Evolutionary conservation across 1,140 invertebrate species (phyloP).

Genomic region (Diabrotica undecimpunctata): DNA sequence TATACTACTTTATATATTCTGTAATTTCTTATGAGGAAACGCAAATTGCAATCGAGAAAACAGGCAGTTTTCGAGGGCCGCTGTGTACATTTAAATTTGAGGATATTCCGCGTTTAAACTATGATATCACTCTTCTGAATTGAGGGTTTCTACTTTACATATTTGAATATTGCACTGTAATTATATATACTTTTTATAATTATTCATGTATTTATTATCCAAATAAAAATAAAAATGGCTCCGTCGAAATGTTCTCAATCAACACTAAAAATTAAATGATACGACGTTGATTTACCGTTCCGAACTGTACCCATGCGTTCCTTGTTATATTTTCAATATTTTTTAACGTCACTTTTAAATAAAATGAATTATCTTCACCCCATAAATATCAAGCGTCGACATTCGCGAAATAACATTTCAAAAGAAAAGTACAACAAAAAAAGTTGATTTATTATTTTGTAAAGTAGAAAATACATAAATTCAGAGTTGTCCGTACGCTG

Average conservation of each 20-base stretch:
- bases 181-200: no score
- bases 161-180: no score
- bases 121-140: no score
- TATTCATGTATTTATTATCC: no score
- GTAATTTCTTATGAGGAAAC: no score
- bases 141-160: no score
- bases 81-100: no score
- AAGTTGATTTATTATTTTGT: conserved; percentile 21
- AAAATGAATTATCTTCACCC: conserved; percentile 16
- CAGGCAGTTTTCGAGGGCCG: no score
- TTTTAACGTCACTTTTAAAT: conserved; percentile 18
- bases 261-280: neutral
- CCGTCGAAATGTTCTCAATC: neutral
- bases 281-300: neutral
- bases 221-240: no score
- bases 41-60: no score
- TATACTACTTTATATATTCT: no score
- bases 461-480: conserved; percentile 19
- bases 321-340: conserved; percentile 12
- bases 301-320: neutral
- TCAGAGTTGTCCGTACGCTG: conserved; percentile 5
- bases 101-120: no score
- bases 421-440: conserved; percentile 13
- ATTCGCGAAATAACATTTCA: conserved; percentile 14
- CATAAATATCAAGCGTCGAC: conserved; percentile 12